These are phyloP conservation scores for Rotaria macrura DNA, from an alignment of 2,888 invertebrate genomes.

Conservation along the genomic window DNA sequence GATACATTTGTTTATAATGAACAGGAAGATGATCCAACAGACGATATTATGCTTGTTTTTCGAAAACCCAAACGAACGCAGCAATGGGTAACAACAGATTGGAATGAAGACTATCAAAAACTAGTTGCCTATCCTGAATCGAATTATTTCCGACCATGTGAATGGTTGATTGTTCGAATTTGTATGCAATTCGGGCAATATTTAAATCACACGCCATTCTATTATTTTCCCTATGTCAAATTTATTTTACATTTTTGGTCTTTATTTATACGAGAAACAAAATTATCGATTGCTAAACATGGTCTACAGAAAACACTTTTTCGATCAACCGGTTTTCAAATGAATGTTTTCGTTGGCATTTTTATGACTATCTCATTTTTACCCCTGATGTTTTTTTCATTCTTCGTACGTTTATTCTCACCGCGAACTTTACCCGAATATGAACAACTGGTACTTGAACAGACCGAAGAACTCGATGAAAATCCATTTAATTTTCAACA, in stretches of 20 bases:
- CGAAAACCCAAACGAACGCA: neutral
- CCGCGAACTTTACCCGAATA: neutral
- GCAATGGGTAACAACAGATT: neutral
- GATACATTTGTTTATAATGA: conserved; percentile 19
- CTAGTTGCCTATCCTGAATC: neutral
- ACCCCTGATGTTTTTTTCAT: neutral
- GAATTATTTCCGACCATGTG: conserved; percentile 6
- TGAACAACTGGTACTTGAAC: neutral
- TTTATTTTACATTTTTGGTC: neutral
- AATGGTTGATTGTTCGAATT: conserved; percentile 3
- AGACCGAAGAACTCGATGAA: neutral
- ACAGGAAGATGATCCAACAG: conserved; percentile 20
- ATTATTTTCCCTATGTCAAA: neutral
- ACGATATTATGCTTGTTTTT: conserved; percentile 4
- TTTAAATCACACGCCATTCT: conserved; percentile 7
- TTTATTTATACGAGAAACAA: neutral
- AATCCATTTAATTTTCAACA: neutral
- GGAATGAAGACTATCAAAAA: neutral
- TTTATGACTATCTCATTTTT: neutral
- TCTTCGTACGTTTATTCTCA: neutral
- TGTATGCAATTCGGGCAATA: neutral
- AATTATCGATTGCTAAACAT: neutral
- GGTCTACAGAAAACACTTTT: neutral
- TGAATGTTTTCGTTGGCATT: neutral
- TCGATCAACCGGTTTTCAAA: neutral